A percentile compares a stretch with the other conserved stretches of the same genome.
Conservation (phyloP, 1,140 invertebrate genomes). For the Drosophila quadrilineata region DNA sequence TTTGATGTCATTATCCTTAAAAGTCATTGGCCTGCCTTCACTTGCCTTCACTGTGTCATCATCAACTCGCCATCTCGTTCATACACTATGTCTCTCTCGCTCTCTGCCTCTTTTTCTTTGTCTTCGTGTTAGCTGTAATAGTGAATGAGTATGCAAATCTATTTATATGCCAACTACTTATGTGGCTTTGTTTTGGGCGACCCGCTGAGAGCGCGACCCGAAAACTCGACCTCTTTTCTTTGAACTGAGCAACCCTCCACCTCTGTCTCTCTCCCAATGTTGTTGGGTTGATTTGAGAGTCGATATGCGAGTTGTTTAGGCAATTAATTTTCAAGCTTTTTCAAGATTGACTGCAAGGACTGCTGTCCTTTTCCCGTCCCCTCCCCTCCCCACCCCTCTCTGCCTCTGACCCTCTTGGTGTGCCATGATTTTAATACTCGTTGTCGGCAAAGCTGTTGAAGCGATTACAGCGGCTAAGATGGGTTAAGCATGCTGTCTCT, state of each 20-base stretch:
- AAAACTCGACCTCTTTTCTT: not conserved
- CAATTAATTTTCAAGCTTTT: conserved; percentile 57
- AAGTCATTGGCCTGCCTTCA: conserved; percentile 53
- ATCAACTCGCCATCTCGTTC: conserved; percentile 21
- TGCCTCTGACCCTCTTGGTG: not conserved
- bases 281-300: no score
- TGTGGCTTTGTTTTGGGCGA: conserved; percentile 43
- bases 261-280: no score
- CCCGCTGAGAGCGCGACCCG: conserved; percentile 11
- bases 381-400: not conserved
- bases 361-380: conserved; percentile 10
- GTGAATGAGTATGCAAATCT: conserved; percentile 50
- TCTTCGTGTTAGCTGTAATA: conserved; percentile 7
- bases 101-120: conserved; percentile 3
- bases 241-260: not conserved
- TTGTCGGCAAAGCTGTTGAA: conserved; percentile 36
- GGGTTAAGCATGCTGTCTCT: conserved; percentile 39
- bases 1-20: conserved; percentile 67
- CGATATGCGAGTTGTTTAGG: conserved; percentile 45
- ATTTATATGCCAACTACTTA: conserved; percentile 61
- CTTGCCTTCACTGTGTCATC: not conserved
- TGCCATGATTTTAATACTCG: conserved; percentile 6
- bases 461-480: conserved; percentile 47
- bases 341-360: conserved; percentile 40
- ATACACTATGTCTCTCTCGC: not conserved